Evolutionary conservation across 2,113 vertebrate species (phyloP), one percentile per base, ranked within the genome.

Genomic region (Otus sunia): DNA sequence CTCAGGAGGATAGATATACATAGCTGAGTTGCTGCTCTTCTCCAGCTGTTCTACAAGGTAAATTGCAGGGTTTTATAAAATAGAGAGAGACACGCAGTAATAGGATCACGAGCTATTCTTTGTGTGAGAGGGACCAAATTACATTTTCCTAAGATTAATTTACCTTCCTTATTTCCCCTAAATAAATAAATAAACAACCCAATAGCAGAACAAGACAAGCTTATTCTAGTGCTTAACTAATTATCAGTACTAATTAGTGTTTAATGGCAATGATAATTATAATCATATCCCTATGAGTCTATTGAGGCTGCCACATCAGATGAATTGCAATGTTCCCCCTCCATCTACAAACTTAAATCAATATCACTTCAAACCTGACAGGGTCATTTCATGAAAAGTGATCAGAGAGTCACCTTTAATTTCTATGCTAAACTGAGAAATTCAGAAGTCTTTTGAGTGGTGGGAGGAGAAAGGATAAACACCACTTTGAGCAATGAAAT

Each of bases 211-310:
- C 45, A 88, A 90, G 73, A 62, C 62, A 90, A 58, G 74, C n/a
- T 85, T 83, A 83, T 77, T 86, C 88, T 94, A 73, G 67, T 76
- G 81, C 58, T 95, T 95, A 97, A 91, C 96, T 95, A 97, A 97
- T 97, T 97, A 97, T 90, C 86, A 83, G 84, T 55, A 62, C 95
- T 95, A 94, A 96, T 97, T 96, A 96, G 91, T 55, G 63, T 71
- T 97, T 97, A 96, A 92, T 67, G 53, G 67, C 87, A 94, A 90
- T 76, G 84, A 96, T 97, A 96, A 96, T 96, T 96, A 94, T 66
- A 88, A 90, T 95, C 62, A 69, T 83, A 96, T 32, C 50, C 58
- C 71, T 73, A 29, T 45, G 37, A 94, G 58, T 58, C 69, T 95
- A 82, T 11, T 79, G 86, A 91, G 84, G 84, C 63, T 90, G 71